phyloP scores from a whole-genome alignment of 2,888 invertebrate genomes.

The Rhaphigaster nebulosa region DNA sequence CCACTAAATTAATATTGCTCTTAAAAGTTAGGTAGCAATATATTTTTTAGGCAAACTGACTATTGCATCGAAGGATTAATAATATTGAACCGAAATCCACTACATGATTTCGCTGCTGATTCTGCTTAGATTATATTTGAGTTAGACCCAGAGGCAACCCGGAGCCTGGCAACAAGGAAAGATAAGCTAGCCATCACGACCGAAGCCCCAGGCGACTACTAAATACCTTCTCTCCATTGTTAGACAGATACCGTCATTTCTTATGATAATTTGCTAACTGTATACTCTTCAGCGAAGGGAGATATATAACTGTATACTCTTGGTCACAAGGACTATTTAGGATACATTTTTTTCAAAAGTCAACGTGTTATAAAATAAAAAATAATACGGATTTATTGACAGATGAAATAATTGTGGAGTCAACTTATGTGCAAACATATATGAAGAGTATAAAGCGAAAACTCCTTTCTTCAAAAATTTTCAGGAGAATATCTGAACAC shows the following conservation, averaged over 20 bases:
- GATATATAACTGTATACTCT: not conserved
- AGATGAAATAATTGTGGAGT: too few relatives aligned
- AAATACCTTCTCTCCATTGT: slow-evolving; percentile 27
- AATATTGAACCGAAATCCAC: too few relatives aligned
- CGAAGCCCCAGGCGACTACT: slow-evolving; percentile 31
- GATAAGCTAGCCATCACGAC: not conserved
- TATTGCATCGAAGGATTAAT: too few relatives aligned
- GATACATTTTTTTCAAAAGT: not conserved
- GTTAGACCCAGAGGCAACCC: not conserved
- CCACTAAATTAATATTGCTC: too few relatives aligned
- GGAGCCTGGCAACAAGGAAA: not conserved
- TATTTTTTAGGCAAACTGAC: too few relatives aligned
- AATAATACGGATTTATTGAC: too few relatives aligned
- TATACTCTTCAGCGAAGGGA: not conserved
- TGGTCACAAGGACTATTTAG: too few relatives aligned
- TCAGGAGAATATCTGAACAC: too few relatives aligned
- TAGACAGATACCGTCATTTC: slow-evolving; percentile 8
- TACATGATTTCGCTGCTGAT: not conserved
- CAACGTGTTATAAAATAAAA: not conserved
- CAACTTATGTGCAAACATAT: not conserved
- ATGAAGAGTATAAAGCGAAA: too few relatives aligned
- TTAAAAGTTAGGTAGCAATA: too few relatives aligned
- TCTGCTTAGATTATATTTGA: not conserved
- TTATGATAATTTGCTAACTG: slow-evolving; percentile 30
- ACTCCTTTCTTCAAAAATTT: too few relatives aligned